Percentiles rank a stretch among this genome's conserved stretches.
phyloP scores from a whole-genome alignment of 2,113 vertebrate genomes.

The Raphicerus campestris region DNA sequence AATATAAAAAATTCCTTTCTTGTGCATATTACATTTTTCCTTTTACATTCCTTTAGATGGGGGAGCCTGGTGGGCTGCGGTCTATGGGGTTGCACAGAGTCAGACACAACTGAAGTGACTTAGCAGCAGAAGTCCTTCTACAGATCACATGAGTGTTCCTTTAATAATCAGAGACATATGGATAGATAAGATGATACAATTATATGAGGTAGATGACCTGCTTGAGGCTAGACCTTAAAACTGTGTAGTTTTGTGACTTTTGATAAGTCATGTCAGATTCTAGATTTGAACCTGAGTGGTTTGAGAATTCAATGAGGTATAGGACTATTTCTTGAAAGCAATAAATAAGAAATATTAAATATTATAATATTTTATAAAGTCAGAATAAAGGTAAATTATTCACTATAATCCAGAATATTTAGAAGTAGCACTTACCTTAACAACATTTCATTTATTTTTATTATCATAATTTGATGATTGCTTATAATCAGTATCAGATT shows the following conservation, averaged over 20 bases:
- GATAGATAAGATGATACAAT: neutral
- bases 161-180: neutral
- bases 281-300: neutral
- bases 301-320: neutral
- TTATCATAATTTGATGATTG: neutral
- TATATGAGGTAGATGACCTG: neutral
- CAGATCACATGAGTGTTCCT: neutral
- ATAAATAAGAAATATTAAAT: neutral
- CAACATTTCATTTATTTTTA: neutral
- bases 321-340: neutral
- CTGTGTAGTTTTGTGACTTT: neutral
- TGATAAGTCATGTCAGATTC: neutral
- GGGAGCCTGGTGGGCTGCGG: too few species aligned
- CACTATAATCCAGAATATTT: neutral
- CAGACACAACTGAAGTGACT: too few species aligned
- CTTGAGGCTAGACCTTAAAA: neutral
- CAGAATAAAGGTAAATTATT: neutral
- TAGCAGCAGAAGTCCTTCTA: neutral
- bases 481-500: neutral
- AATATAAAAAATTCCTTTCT: constrained; percentile 1
- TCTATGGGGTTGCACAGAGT: too few species aligned
- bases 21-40: neutral
- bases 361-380: neutral
- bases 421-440: neutral
- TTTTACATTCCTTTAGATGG: neutral